These are phyloP conservation scores for Ammospiza nelsoni DNA, from an alignment of 2,113 vertebrate genomes.

Conservation along the genomic window DNA sequence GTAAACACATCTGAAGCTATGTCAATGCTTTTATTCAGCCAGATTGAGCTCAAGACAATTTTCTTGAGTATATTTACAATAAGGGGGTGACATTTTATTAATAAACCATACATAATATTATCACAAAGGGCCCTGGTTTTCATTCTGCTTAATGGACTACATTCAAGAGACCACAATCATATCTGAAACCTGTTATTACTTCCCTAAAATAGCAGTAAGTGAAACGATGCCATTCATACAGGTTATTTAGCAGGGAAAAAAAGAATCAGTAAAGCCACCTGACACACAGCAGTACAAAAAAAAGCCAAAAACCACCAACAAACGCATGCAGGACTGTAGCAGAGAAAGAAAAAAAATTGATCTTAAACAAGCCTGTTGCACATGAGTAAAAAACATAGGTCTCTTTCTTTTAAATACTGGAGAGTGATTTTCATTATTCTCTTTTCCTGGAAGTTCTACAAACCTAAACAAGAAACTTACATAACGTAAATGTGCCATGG, in stretches of 20 bases:
- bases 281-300: fast-evolving
- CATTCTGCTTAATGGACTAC: background rate
- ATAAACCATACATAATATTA: background rate
- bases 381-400: background rate
- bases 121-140: background rate
- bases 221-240: background rate
- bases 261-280: background rate
- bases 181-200: background rate
- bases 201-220: background rate
- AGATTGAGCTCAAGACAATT: background rate
- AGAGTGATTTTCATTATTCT: background rate
- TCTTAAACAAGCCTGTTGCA: background rate
- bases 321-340: fast-evolving
- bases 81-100: background rate
- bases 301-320: background rate
- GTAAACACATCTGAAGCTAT: background rate
- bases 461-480: background rate
- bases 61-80: background rate
- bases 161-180: background rate
- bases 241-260: background rate
- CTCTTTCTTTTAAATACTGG: background rate
- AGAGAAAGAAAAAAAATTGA: background rate
- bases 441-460: background rate
- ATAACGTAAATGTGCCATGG: background rate
- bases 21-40: background rate